phyloP scores from a whole-genome alignment of 2,888 invertebrate species.

The Eupithecia vulgata region DNA sequence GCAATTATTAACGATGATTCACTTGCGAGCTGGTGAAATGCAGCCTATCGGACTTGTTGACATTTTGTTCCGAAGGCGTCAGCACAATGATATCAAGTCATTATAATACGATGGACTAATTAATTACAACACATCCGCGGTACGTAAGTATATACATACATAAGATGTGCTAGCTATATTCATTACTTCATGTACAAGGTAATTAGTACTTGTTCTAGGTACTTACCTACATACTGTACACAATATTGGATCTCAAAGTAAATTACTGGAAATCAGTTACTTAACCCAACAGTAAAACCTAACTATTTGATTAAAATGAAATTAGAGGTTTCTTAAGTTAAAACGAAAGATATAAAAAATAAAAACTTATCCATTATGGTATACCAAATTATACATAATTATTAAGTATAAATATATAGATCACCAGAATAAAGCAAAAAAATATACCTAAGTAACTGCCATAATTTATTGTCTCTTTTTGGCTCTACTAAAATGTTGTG shows the following conservation, averaged over 20 bases:
- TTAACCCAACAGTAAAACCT: no score
- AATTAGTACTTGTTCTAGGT: not conserved
- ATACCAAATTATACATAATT: not conserved
- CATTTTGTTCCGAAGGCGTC: slow-evolving; percentile 76
- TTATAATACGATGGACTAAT: slow-evolving; percentile 74
- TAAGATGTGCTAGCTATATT: slow-evolving; percentile 7
- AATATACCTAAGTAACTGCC: not conserved
- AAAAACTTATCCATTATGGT: not conserved
- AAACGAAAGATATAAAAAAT: not conserved
- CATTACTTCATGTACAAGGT: not conserved
- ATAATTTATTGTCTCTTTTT: no score
- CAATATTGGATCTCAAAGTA: slow-evolving; percentile 7
- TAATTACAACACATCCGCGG: slow-evolving; percentile 62
- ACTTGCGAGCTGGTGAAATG: slow-evolving; percentile 83
- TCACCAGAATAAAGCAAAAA: not conserved
- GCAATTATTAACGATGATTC: slow-evolving; percentile 84
- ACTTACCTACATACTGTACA: not conserved
- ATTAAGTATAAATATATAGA: not conserved
- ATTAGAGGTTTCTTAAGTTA: not conserved
- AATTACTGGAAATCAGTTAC: not conserved
- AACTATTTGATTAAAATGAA: no score
- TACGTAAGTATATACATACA: slow-evolving; percentile 52
- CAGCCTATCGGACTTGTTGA: slow-evolving; percentile 83
- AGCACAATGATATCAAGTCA: slow-evolving; percentile 78
- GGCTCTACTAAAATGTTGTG: no score